Evolutionary conservation across 1,140 invertebrate species (phyloP), one percentile per base, ranked within the genome.

Genomic region (Druon quercuslanigerum): DNA sequence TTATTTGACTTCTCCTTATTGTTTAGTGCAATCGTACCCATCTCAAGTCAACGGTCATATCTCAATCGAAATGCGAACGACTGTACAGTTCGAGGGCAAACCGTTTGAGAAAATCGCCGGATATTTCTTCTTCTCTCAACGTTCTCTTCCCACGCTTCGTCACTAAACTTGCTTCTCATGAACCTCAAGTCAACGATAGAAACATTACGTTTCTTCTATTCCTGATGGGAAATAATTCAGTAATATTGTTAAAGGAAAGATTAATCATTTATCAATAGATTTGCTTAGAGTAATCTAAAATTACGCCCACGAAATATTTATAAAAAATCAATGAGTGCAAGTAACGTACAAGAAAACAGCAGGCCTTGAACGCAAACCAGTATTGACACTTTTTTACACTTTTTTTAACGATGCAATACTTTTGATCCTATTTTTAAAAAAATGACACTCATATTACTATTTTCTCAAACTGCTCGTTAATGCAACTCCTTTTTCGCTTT

Each of bases 61-160:
- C 9, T 66, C 16, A 12, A 66, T 12, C 33, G 33, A 33, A 66
- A 66, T 66, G 25, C 9, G 25, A 40, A 33, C 14, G 25, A 40
- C 25, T 66, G 25, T 33, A 60, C 20, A 33, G 33, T 66, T 66
- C 13, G 25, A 66, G 60, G 60, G 33, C 25, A 66, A 66, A 66
- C 25, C 60, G 20, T 66, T 66, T 66, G 40, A 33, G 60, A 40
- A 66, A 66, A 33, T 66, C 33, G 40, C 25, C 33, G 25, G 60
- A 40, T 60, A 19, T 60, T 56, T 56, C 54, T 56, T 19, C 17
- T n/a, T 56, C 17, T 60, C 56, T 66, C 40, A 40, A 66, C 25
- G 60, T 66, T 66, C 60, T 66, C 25, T 66, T 66, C 60, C 60
- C 60, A 66, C 60, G 60, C 60, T 66, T 66, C 60, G 60, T 66